Evolutionary conservation across 1,140 invertebrate species (phyloP).

Genomic region (Daktulosphaira vitifoliae): DNA sequence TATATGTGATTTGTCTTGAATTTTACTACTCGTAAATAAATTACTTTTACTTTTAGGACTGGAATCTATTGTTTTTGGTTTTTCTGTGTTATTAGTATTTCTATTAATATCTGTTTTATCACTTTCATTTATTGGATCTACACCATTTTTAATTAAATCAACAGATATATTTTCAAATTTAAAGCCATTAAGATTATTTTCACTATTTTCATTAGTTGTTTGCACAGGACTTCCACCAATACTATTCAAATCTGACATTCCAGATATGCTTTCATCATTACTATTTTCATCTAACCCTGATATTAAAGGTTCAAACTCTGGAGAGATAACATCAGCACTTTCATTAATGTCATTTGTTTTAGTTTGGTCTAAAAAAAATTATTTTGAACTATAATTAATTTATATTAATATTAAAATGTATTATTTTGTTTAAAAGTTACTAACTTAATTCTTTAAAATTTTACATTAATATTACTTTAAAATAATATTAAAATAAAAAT

Average conservation of each 20-base stretch:
- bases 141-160: slow-evolving; percentile 5
- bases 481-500: too few species aligned
- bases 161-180: background rate
- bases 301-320: slow-evolving; percentile 14
- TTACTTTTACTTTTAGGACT: background rate
- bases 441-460: too few species aligned
- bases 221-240: background rate
- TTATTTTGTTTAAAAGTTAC: too few species aligned
- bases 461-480: too few species aligned
- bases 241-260: slow-evolving; percentile 11
- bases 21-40: background rate
- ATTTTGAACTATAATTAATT: too few species aligned
- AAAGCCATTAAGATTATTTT: background rate
- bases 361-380: slow-evolving; percentile 3
- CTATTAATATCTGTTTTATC: background rate
- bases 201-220: background rate
- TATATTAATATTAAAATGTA: too few species aligned
- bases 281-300: slow-evolving; percentile 2
- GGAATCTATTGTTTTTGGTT: background rate
- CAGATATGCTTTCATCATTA: slow-evolving; percentile 10
- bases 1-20: background rate
- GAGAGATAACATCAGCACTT: background rate
- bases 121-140: background rate
- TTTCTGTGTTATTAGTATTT: background rate
- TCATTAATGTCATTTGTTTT: background rate